Evolutionary conservation across 2,113 vertebrate genomes (phyloP).

Genomic region (Trematomus loennbergii): DNA sequence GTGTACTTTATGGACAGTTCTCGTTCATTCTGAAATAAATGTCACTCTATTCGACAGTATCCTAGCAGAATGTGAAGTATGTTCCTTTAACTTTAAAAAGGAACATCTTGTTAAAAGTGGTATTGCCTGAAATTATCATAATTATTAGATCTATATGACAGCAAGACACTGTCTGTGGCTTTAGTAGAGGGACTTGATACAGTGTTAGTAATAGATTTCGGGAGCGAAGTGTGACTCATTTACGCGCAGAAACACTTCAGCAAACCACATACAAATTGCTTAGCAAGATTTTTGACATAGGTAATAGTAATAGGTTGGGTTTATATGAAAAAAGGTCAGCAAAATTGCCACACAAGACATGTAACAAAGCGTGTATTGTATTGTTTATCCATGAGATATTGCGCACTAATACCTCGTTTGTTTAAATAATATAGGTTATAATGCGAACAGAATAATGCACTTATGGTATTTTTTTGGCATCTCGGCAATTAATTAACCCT

Average conservation of each 20-base stretch:
- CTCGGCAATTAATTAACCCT: slow-evolving; percentile 29
- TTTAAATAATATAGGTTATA: background rate
- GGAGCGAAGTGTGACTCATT: slow-evolving; percentile 7
- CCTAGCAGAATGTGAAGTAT: too few relatives aligned
- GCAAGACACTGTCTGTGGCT: background rate
- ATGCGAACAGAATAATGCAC: background rate
- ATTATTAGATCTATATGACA: background rate
- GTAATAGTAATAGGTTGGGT: slow-evolving; percentile 13
- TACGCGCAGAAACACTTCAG: background rate
- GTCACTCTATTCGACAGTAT: slow-evolving; percentile 3
- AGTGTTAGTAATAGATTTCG: slow-evolving; percentile 12
- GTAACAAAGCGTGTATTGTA: slow-evolving; percentile 37
- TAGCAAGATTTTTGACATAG: background rate
- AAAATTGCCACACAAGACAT: slow-evolving; percentile 32
- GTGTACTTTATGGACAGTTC: background rate
- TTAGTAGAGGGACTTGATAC: background rate
- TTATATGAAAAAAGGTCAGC: slow-evolving; percentile 38
- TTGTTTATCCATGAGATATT: slow-evolving; percentile 13
- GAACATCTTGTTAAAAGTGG: background rate
- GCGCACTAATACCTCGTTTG: slow-evolving; percentile 9
- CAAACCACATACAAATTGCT: background rate
- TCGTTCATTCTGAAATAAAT: slow-evolving; percentile 1
- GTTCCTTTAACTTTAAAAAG: background rate
- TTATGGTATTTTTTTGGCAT: background rate
- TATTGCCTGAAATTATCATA: background rate